Conservation (phyloP, 2,113 vertebrate genomes). For the Nasalis larvatus region DNA sequence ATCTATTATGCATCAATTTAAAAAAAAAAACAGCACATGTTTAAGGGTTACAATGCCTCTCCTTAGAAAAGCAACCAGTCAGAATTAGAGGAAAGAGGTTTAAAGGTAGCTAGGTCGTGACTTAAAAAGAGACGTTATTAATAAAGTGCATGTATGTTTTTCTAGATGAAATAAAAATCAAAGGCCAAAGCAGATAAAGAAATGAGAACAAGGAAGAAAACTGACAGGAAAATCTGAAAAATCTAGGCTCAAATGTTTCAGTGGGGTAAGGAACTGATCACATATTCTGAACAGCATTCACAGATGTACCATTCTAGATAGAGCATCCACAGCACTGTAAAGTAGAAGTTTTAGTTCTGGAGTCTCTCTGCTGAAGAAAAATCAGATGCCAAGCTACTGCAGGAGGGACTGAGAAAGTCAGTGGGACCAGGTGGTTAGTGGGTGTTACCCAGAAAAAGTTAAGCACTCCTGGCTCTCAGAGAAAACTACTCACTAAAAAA, state of each 20-base stretch:
- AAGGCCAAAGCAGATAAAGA: neutral
- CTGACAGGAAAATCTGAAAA: neutral
- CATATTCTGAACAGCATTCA: neutral
- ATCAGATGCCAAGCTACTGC: neutral
- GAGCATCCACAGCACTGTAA: neutral
- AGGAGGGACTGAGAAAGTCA: slow-evolving; percentile 1
- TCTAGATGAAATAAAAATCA: neutral
- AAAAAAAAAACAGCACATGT: neutral
- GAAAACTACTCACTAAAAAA: slow-evolving; percentile 63
- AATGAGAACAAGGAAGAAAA: neutral
- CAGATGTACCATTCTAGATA: neutral
- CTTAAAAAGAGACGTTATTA: neutral
- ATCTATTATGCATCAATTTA: neutral
- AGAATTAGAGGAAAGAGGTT: neutral
- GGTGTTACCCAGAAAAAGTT: slow-evolving; percentile 58
- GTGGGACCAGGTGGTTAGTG: slow-evolving; percentile 58
- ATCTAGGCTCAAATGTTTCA: neutral
- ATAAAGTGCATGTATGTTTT: neutral
- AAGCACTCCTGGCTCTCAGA: slow-evolving; percentile 58
- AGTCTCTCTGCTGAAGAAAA: neutral
- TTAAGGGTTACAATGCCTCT: neutral
- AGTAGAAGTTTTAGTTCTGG: neutral
- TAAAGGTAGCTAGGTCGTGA: neutral
- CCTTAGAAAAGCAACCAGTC: neutral
- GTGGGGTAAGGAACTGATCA: neutral